Conservation (phyloP, 2,888 invertebrate genomes). For the Agriopis marginaria region DNA sequence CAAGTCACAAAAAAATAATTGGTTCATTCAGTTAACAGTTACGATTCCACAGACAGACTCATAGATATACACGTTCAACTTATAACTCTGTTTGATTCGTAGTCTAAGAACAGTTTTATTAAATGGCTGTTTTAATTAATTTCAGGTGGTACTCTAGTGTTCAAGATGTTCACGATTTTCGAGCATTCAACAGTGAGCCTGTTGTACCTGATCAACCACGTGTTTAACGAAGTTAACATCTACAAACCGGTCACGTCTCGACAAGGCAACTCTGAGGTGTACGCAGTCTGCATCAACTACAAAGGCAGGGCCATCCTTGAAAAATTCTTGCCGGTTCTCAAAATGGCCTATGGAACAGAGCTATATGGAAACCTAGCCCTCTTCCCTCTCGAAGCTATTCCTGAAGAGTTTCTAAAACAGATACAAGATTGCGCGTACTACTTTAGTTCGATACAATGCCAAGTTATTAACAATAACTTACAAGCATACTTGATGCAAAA, state of each 20-base stretch:
- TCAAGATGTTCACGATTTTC: conserved; percentile 97
- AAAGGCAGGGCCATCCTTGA: conserved; percentile 76
- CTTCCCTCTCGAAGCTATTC: conserved; percentile 87
- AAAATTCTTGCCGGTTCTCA: conserved; percentile 76
- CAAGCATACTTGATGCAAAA: conserved; percentile 85
- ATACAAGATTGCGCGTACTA: conserved; percentile 88
- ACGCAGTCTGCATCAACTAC: conserved; percentile 91
- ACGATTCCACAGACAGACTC: neutral
- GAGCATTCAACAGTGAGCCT: conserved; percentile 93
- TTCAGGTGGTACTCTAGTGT: conserved; percentile 91
- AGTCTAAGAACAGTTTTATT: neutral
- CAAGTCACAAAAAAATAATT: too few species aligned
- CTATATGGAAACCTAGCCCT: conserved; percentile 75
- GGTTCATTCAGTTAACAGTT: too few species aligned
- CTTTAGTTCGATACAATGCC: conserved; percentile 89
- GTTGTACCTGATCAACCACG: conserved; percentile 91
- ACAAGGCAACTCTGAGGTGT: conserved; percentile 97
- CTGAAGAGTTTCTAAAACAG: conserved; percentile 88
- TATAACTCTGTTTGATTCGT: neutral
- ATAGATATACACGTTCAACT: too few species aligned
- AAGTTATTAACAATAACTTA: conserved; percentile 89
- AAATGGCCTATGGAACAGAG: conserved; percentile 76
- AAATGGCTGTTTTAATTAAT: conserved; percentile 26
- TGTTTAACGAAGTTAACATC: conserved; percentile 90
- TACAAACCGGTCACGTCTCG: conserved; percentile 97